Percentiles rank a stretch among this genome's conserved stretches.
These are phyloP conservation scores for Tortricodes alternella DNA, from an alignment of 2,888 invertebrate genomes.

Conservation along the genomic window DNA sequence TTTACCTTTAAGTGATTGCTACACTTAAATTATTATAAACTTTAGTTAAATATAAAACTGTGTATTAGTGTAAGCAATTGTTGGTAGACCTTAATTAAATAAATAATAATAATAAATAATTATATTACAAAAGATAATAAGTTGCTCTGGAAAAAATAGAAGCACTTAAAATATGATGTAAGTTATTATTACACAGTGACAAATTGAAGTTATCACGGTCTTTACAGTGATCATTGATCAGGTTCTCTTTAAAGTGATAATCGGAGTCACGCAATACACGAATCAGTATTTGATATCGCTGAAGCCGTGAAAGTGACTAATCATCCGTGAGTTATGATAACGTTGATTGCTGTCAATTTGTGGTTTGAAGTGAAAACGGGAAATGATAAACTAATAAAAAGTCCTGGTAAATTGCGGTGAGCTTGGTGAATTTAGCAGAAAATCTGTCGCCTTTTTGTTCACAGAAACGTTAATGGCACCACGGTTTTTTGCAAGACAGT, in stretches of 20 bases:
- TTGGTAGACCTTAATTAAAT: no score
- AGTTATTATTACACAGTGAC: conserved; percentile 11
- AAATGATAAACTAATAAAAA: background rate
- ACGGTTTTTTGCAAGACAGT: no score
- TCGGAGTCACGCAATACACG: conserved; percentile 16
- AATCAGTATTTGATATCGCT: conserved; percentile 8
- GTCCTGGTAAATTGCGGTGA: background rate
- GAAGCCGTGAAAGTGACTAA: conserved; percentile 6
- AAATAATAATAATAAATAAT: no score
- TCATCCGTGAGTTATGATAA: conserved; percentile 12
- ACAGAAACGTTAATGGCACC: no score
- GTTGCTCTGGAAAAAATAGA: conserved; percentile 6
- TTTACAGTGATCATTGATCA: conserved; percentile 1
- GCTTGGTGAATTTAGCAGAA: no score
- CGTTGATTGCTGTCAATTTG: background rate
- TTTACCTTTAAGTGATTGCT: no score
- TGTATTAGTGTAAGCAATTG: no score
- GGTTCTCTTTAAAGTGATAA: background rate
- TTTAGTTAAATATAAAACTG: no score
- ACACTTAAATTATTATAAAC: no score
- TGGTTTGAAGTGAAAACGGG: conserved; percentile 6
- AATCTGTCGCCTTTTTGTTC: no score
- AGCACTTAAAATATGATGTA: conserved; percentile 5
- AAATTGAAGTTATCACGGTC: conserved; percentile 11
- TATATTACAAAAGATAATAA: no score